Evolutionary conservation across 2,113 vertebrate genomes (phyloP).

Genomic region (Dipodomys ordii): DNA sequence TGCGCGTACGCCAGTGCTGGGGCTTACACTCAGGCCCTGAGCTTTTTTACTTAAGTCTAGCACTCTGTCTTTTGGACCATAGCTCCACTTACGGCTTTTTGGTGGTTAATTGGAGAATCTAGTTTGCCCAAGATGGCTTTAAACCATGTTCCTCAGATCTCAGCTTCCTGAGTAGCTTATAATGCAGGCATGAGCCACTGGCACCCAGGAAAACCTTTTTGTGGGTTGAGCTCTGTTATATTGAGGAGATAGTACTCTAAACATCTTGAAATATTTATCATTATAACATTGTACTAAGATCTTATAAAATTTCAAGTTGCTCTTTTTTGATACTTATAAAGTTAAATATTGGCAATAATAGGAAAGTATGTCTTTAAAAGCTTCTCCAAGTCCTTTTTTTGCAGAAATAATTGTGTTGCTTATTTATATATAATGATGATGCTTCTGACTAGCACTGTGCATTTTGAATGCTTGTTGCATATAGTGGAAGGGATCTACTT

Average conservation of each 20-base stretch:
- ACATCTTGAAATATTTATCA: constrained; percentile 11
- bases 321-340: constrained; percentile 2
- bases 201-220: not conserved
- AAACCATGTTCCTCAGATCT: too few relatives aligned
- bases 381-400: constrained; percentile 18
- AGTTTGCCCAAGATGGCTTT: too few relatives aligned
- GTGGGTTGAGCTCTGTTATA: constrained; percentile 40
- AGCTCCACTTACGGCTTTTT: too few relatives aligned
- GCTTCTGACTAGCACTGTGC: not conserved
- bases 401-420: not conserved
- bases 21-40: too few relatives aligned
- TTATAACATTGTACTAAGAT: constrained; percentile 15
- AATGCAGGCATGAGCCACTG: too few relatives aligned
- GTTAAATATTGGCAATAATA: constrained; percentile 23
- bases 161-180: too few relatives aligned
- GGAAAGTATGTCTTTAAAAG: not conserved
- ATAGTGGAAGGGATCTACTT: not conserved
- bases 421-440: not conserved
- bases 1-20: too few relatives aligned
- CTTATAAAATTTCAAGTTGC: not conserved
- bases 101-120: too few relatives aligned
- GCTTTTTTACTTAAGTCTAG: too few relatives aligned
- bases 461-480: not conserved
- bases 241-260: not conserved
- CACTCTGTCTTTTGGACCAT: too few relatives aligned